Evolutionary conservation across 2,797 vertebrate genomes (phyloP), one percentile per base, ranked within the genome.

Genomic region (Argyrosomus regius): DNA sequence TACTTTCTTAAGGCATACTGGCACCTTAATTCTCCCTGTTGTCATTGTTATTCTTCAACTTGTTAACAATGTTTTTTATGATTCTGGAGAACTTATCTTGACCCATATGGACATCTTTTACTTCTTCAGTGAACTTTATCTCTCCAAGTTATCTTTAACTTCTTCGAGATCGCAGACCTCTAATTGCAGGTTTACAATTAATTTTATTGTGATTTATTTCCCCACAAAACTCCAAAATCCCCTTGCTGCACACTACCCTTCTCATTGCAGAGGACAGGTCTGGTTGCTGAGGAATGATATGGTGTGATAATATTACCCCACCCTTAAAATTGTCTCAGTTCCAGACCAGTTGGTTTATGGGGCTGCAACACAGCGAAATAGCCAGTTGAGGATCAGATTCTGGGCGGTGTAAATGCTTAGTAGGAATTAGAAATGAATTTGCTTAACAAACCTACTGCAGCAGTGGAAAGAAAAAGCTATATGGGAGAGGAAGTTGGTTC

Each of bases 401-500:
- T 54, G 41, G n/a, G 8, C 6, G 24, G 53, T 43, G 22, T 53
- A 41, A 64, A 72, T 62, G 41, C 53, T 63, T 22, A 35, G 3
- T 2, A 39, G 35, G 69, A 70, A 59, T 77, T 57, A 26, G 39
- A 59, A n/a, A 54, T 54, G 62, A 16, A 61, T 53, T 60, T 50
- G 41, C 62, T 77, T 41, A 26, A 75, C n/a, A 81, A 83, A 65
- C 54, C 26, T 48, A 65, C 62, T 73, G 39, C 24, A 64, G 83
- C 43, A 50, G 61, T 57, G 22, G 60, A 61, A 75, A 63, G 73
- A 80, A 77, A 39, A 87, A 70, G 57, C 67, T 54, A 45, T 54
- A 59, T 52, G 35, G 53, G 54, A 75, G 61, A 60, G 77, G 85
- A 83, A 82, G 82, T 81, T 17, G 18, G 66, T 56, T 85, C 70